Evolutionary conservation across 2,888 invertebrate species (phyloP).

Genomic region (Empis livida): DNA sequence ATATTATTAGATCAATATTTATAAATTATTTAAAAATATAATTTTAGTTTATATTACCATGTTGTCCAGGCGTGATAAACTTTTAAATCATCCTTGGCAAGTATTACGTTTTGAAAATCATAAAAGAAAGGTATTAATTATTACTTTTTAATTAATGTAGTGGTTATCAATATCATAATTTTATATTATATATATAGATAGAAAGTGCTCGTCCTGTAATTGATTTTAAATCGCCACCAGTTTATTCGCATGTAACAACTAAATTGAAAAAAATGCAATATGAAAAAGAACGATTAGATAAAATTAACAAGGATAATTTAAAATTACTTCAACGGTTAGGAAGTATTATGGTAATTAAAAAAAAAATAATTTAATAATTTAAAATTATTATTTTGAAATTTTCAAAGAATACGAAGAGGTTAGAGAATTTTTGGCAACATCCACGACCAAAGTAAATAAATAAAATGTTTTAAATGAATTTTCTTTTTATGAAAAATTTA

Average conservation of each 20-base stretch:
- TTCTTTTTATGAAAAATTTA: not conserved
- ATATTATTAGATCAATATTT: too few relatives aligned
- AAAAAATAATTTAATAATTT: too few relatives aligned
- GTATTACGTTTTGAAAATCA: slow-evolving; percentile 55
- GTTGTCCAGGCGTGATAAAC: slow-evolving; percentile 58
- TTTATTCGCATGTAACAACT: slow-evolving; percentile 49
- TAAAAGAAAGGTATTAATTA: slow-evolving; percentile 43
- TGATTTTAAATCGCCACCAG: slow-evolving; percentile 48
- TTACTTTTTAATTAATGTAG: not conserved
- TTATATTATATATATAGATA: slow-evolving; percentile 36
- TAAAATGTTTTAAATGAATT: too few relatives aligned
- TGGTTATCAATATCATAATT: not conserved
- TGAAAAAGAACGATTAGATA: slow-evolving; percentile 50
- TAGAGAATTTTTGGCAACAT: slow-evolving; percentile 53
- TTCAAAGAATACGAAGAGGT: slow-evolving; percentile 39
- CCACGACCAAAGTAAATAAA: slow-evolving; percentile 42
- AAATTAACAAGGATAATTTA: slow-evolving; percentile 55
- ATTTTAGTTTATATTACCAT: slow-evolving; percentile 26
- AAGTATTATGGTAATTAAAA: slow-evolving; percentile 41
- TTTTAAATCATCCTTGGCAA: slow-evolving; percentile 58
- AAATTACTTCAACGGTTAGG: slow-evolving; percentile 52
- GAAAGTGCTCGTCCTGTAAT: slow-evolving; percentile 51
- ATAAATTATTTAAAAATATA: too few relatives aligned
- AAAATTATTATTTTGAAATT: too few relatives aligned
- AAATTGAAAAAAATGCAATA: slow-evolving; percentile 58